Base-by-base conservation (phyloP, 2,888 invertebrate species). In the Nasonia oneida region DNA sequence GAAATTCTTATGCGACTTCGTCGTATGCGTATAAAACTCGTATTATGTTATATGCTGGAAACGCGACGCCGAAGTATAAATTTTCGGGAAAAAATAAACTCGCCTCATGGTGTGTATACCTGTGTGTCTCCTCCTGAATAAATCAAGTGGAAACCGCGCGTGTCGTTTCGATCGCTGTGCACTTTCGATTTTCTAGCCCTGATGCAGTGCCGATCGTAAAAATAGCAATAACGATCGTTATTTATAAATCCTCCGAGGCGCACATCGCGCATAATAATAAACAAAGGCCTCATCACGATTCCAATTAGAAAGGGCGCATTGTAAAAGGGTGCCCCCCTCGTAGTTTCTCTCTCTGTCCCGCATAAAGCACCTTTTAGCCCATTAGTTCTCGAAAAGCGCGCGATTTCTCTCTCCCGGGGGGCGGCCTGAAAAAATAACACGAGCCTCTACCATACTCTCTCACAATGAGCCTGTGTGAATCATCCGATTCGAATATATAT, bases 1-100 rank as follows among this genome's bases (percentile, higher is more conserved):
- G 79, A 80, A 81, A 85, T 67, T 82, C 82, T 81, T 76, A 75
- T 37, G 37, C 37, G 83, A 83, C 77, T 83, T 83, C 77, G 75
- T 64, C 78, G 37, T 29, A 29, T 29, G 29, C 29, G 29, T 12
- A 47, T 53, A 70, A 73, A 29, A 6, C 10, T 47, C 2, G 8
- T 47, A 47, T 12, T 53, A 53, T 53, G 3, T 15, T 47, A 3
- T 18, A 53, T 18, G 18, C 18, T 10, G 4, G 23, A 37, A 10
- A 81, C 10, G 18, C 42, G 39, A 2, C 12, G n/a, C 37, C 29
- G 29, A 50, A 74, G 42, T 33, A 39, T 18, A 64, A 14, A 50
- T 67, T 50, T 75, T 50, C 29, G 64, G 70, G 12, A 77, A 82
- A 77, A 39, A 42, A 18, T 15, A 23, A 53, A 53, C 53, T 53